These are phyloP conservation scores for Zootermopsis nevadensis DNA, from an alignment of 2,888 invertebrate species.

Conservation along the genomic window DNA sequence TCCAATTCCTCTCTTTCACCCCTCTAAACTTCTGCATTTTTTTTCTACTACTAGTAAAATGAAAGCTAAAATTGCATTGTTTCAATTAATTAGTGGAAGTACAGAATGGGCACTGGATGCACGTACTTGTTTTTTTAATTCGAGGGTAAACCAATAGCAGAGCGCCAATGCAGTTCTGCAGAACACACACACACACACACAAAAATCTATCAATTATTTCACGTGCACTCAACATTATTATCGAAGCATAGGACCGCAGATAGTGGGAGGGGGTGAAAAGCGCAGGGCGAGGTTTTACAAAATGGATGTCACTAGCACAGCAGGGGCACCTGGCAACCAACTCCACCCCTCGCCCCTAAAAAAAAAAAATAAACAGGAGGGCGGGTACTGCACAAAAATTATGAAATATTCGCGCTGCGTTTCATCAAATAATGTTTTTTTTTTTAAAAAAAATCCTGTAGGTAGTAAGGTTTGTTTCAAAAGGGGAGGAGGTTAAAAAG, in stretches of 20 bases:
- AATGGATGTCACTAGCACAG: constrained; percentile 43
- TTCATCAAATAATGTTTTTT: constrained; percentile 42
- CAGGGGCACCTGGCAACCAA: constrained; percentile 38
- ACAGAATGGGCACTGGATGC: constrained; percentile 37
- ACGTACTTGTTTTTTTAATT: constrained; percentile 50
- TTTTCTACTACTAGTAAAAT: constrained; percentile 38
- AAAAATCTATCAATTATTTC: constrained; percentile 54
- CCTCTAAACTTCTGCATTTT: neutral
- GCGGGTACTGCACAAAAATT: constrained; percentile 37
- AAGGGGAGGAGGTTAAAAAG: constrained; percentile 27
- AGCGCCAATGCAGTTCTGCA: constrained; percentile 35
- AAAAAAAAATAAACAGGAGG: constrained; percentile 18
- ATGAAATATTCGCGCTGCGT: constrained; percentile 40
- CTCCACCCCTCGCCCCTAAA: constrained; percentile 16
- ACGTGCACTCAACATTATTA: constrained; percentile 53
- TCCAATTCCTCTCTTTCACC: neutral
- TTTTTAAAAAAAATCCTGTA: constrained; percentile 43
- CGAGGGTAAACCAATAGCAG: constrained; percentile 50
- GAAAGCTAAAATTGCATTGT: constrained; percentile 53
- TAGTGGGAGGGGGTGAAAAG: neutral
- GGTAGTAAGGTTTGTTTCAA: constrained; percentile 34
- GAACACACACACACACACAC: constrained; percentile 55
- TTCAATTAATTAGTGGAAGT: constrained; percentile 53
- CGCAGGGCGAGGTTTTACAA: constrained; percentile 38
- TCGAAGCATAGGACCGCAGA: constrained; percentile 51